Conservation (phyloP, 2,888 invertebrate species). For the Drosophila meridiana region DNA sequence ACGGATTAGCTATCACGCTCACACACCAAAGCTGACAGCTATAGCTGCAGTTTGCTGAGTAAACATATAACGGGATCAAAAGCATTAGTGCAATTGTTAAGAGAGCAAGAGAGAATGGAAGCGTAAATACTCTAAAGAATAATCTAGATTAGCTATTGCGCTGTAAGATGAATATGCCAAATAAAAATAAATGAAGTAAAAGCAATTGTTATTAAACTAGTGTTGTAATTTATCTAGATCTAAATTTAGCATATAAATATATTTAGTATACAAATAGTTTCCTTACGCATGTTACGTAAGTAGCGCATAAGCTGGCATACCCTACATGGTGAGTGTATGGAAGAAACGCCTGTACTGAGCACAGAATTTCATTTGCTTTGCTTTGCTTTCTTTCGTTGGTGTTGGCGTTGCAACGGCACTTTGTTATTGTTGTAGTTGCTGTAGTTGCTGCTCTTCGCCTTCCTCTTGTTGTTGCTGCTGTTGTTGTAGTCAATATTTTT, state of each 20-base stretch:
- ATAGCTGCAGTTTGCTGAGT: neutral
- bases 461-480: conserved; percentile 11
- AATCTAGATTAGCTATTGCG: no score
- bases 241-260: no score
- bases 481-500: conserved; percentile 3
- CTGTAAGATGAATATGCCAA: neutral
- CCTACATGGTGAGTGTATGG: conserved; percentile 1
- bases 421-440: conserved; percentile 17
- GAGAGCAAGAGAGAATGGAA: neutral
- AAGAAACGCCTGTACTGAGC: conserved; percentile 50
- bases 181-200: no score
- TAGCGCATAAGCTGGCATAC: neutral
- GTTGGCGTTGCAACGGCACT: conserved; percentile 31
- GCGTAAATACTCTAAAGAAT: conserved; percentile 2
- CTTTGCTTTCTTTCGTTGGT: conserved; percentile 47
- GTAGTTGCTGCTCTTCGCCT: conserved; percentile 10
- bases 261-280: no score
- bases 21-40: neutral
- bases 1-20: neutral
- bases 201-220: no score
- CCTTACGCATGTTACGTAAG: neutral
- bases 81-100: neutral
- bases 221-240: neutral
- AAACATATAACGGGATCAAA: conserved; percentile 9
- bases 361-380: conserved; percentile 70